These are phyloP conservation scores for Diadromus collaris DNA, from an alignment of 2,888 invertebrate species.

Conservation along the genomic window DNA sequence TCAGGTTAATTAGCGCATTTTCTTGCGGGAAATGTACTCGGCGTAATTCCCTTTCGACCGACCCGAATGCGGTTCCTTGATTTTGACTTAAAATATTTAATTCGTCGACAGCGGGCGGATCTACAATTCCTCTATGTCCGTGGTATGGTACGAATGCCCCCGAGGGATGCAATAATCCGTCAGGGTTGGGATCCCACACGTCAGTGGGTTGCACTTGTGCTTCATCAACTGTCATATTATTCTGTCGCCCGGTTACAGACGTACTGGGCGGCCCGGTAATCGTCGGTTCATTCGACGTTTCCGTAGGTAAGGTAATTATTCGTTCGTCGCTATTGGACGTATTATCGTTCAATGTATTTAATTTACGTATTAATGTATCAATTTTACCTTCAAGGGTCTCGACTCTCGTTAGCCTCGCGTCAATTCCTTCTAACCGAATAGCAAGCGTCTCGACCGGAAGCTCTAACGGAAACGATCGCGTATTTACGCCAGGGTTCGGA, in stretches of 20 bases:
- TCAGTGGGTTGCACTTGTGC: neutral
- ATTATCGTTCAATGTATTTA: neutral
- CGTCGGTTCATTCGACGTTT: neutral
- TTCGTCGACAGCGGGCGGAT: neutral
- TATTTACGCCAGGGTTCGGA: constrained; percentile 18
- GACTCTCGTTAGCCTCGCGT: neutral
- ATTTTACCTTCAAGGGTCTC: neutral
- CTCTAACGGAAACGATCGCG: too few species aligned
- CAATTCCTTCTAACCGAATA: too few species aligned
- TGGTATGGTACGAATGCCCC: neutral
- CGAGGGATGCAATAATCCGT: neutral
- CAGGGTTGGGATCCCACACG: neutral
- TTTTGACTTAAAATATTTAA: neutral
- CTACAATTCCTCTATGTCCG: neutral
- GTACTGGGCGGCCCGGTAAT: neutral
- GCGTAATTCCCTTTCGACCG: neutral
- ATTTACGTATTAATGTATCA: neutral
- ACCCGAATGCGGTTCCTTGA: neutral
- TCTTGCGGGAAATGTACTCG: neutral
- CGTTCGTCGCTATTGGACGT: neutral
- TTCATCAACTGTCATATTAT: neutral
- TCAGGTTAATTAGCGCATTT: neutral
- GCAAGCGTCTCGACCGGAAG: too few species aligned
- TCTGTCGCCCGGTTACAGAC: neutral
- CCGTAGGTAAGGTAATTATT: neutral